Evolutionary conservation across 2,797 vertebrate species (phyloP).

Genomic region (Myripristis jacobus): DNA sequence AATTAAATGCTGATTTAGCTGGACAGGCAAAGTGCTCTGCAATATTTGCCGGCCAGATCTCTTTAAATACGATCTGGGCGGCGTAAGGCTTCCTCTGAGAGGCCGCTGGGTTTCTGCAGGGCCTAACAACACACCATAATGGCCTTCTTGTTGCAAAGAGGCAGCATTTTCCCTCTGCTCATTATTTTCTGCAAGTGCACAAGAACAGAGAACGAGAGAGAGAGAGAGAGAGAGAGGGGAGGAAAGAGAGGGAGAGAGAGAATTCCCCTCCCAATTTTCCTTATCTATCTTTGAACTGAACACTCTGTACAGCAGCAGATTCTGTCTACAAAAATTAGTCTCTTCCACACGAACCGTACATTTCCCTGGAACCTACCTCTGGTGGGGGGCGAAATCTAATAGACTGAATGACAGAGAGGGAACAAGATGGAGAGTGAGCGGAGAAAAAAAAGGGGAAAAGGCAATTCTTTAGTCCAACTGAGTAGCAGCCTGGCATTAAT

Average conservation of each 20-base stretch:
- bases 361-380: constrained; percentile 59
- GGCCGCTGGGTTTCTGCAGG: constrained; percentile 38
- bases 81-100: constrained; percentile 17
- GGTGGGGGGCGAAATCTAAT: constrained; percentile 48
- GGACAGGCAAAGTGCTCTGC: constrained; percentile 50
- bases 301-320: constrained; percentile 39
- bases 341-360: constrained; percentile 21
- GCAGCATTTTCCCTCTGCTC: constrained; percentile 45
- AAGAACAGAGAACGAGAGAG: constrained; percentile 13
- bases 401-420: constrained; percentile 56
- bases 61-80: constrained; percentile 35
- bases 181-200: constrained; percentile 59
- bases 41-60: constrained; percentile 50
- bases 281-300: constrained; percentile 60
- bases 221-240: constrained; percentile 7
- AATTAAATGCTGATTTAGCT: constrained; percentile 68
- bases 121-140: background rate
- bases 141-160: constrained; percentile 15
- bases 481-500: constrained; percentile 75
- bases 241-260: constrained; percentile 6
- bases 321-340: constrained; percentile 29
- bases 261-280: constrained; percentile 43
- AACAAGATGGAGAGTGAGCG: constrained; percentile 24
- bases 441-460: constrained; percentile 19
- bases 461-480: constrained; percentile 58